Base-by-base conservation (phyloP, 2,797 vertebrate species). In the Hozukius guyotensis region DNA sequence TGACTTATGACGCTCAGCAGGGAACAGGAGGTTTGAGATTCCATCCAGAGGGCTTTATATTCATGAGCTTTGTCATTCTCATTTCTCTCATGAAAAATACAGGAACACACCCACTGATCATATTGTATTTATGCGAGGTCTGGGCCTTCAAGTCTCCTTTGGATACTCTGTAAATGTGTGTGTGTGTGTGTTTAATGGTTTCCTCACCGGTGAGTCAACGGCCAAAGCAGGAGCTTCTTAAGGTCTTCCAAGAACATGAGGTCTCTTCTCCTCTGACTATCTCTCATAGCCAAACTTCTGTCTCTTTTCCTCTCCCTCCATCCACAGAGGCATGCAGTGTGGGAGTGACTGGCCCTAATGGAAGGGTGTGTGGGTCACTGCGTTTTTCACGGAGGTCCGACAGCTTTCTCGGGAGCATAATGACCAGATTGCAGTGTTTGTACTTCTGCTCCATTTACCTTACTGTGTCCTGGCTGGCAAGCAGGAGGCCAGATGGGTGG, bases 361-460 rank as follows among this genome's bases (percentile, higher is more conserved):
- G 82, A 82, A 24, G 67, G 77, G 25, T 82, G 71, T 67, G 56
- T 75, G 83, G 83, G 65, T 92, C 86, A 82, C 59, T 74, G 80
- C 20, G 3, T 74, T 87, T 86, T 82, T 85, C 68, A 66, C 25
- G 4, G 60, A 83, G 73, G 64, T 78, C 49, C 7, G 5, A 62
- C 63, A 73, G 76, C 71, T 87, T 87, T 89, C 81, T 71, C 75
- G 71, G 84, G 77, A 83, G 1, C 67, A 90, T 46, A 90, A 84
- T 75, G 77, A 83, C 79, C 90, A 93, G 91, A 92, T 86, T 89
- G 88, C 87, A 66, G 36, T 92, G 93, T 95, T 95, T 95, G 92
- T 88, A 79, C 86, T 96, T 95, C 88, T 82, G 82, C 92, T 95
- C 90, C 89, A 94, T 96, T 95, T 93, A 93, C 79, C 88, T 93